Evolutionary conservation across 2,888 invertebrate species (phyloP).

Genomic region (Lithophane socia): DNA sequence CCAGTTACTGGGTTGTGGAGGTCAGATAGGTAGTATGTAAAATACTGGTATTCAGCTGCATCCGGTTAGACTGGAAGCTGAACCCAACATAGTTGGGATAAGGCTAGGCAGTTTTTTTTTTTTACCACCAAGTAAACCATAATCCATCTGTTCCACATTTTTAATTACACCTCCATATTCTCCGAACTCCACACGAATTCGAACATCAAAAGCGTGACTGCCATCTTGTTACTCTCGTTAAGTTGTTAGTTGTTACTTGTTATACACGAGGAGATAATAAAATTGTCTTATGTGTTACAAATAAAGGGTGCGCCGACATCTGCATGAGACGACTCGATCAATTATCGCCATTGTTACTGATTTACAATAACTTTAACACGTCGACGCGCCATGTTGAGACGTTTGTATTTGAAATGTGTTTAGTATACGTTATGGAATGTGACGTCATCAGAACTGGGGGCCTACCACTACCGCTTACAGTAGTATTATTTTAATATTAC

Average conservation of each 20-base stretch:
- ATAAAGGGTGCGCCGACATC: slow-evolving; percentile 82
- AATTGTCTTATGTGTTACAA: slow-evolving; percentile 72
- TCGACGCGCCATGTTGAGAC: slow-evolving; percentile 82
- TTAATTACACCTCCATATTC: slow-evolving; percentile 52
- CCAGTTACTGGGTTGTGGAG: no score
- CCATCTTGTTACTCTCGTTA: slow-evolving; percentile 73
- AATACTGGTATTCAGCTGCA: no score
- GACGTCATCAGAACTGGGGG: slow-evolving; percentile 30
- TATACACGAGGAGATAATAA: slow-evolving; percentile 79
- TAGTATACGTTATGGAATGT: slow-evolving; percentile 45
- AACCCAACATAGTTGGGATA: no score
- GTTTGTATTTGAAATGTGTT: slow-evolving; percentile 52
- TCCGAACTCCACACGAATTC: slow-evolving; percentile 51
- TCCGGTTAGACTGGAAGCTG: no score
- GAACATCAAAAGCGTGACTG: slow-evolving; percentile 81
- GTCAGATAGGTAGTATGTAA: no score
- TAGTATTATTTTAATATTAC: no score
- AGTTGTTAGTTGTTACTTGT: slow-evolving; percentile 48
- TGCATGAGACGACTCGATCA: slow-evolving; percentile 85
- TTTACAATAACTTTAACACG: slow-evolving; percentile 82
- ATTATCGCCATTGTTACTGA: slow-evolving; percentile 85
- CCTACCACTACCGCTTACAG: no score
- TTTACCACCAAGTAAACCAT: no score
- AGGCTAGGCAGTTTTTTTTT: no score
- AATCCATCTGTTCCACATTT: slow-evolving; percentile 19